phyloP scores from a whole-genome alignment of 2,888 invertebrate species.

The Drosophila bunnanda region DNA sequence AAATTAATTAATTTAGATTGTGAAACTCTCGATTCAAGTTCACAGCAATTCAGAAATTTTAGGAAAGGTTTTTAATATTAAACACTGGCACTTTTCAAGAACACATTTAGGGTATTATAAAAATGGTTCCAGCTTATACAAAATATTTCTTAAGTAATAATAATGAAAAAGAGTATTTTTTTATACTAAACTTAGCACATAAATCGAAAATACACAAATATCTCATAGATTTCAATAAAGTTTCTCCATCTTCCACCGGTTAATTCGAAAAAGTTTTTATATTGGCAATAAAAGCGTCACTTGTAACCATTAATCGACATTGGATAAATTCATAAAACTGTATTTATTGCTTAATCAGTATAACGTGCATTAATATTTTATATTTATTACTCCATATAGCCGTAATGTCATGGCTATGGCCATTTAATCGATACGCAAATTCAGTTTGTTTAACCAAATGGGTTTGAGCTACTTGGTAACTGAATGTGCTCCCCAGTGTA shows the following conservation, averaged over 20 bases:
- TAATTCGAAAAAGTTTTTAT: slow-evolving; percentile 62
- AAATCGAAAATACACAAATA: neutral
- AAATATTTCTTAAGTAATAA: neutral
- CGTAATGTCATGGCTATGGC: slow-evolving; percentile 42
- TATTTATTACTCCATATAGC: slow-evolving; percentile 52
- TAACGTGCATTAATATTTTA: slow-evolving; percentile 49
- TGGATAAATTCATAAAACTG: slow-evolving; percentile 46
- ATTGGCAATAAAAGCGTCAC: slow-evolving; percentile 64
- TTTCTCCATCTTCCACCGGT: slow-evolving; percentile 3
- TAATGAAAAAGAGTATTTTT: neutral
- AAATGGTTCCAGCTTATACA: neutral
- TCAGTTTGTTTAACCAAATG: slow-evolving; percentile 44
- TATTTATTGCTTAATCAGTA: slow-evolving; percentile 71
- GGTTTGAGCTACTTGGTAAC: slow-evolving; percentile 1
- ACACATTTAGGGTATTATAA: too few species aligned
- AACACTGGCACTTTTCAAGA: neutral
- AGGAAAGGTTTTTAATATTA: neutral
- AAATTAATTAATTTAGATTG: neutral
- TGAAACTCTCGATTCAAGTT: neutral
- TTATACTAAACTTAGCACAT: neutral
- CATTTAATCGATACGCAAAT: slow-evolving; percentile 24
- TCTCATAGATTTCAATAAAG: neutral
- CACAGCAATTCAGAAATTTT: neutral
- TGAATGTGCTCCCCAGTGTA: neutral
- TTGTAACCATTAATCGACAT: slow-evolving; percentile 47